phyloP scores from a whole-genome alignment of 2,113 vertebrate species.

The sheep (Ovis aries) region ARS-UI_Ramb_v3.0 NC_056055.1:233130001-233130500 shows the following conservation, averaged over 20 bases:
- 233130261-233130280: background rate
- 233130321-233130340: background rate
- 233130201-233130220: background rate
- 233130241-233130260: background rate
- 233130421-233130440: background rate
- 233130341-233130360: too few species aligned
- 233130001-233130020: background rate
- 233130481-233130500: background rate
- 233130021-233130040: background rate
- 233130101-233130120: background rate
- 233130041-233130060: background rate
- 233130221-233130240: background rate
- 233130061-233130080: background rate
- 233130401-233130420: background rate
- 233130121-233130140: background rate
- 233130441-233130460: accelerated
- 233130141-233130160: background rate
- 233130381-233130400: background rate
- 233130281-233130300: background rate
- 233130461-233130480: background rate
- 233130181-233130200: background rate
- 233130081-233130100: background rate
- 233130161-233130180: background rate
- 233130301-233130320: background rate
- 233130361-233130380: background rate